Base-by-base conservation (phyloP, 2,113 vertebrate species). In the Limanda limanda region DNA sequence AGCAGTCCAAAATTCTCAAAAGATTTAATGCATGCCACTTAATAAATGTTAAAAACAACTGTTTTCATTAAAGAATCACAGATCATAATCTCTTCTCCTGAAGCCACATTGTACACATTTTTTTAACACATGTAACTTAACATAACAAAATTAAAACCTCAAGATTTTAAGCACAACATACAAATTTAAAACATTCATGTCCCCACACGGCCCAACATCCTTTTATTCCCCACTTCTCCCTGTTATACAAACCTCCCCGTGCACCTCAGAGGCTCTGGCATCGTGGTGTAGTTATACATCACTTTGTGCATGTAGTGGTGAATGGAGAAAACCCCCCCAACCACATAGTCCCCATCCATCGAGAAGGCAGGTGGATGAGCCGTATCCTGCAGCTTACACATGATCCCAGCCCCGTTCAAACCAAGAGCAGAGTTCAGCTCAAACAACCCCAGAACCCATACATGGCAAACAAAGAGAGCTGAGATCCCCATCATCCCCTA, bases 211-310 rank as follows among this genome's bases (percentile, higher is more conserved):
- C 18, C 5, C 21, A 45, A 40, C 25, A 73, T 59, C 20, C 8
- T 35, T 15, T 21, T 1, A 56, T 24, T 4, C n/a, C 12, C 4
- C 31, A 31, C 5, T 8, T 31, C 21, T 40, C 21, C 12, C 54
- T 42, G 14, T 64, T 23, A 48, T 48, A 89, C 91, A 81, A 25
- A 95, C 94, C 93, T 93, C 55, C 91, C 91, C 74, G 62, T 85
- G 78, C 92, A 94, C 25, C 54, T 68, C 4, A 88, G 24, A 14
- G 87, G 60, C 51, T 87, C 81, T 73, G 94, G 93, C 54, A 27
- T 3, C 25, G 25, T 27, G 2, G 25, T 27, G 25, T 27, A 27
- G 25, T 27, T 27, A 27, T 27, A 27, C 25, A 0, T 27, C 25
- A 27, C 25, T 27, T 2, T 27, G 25, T 27, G 25, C 25, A 27